Base-by-base conservation (phyloP, 2,113 vertebrate genomes). In the Hippopotamus amphibius region DNA sequence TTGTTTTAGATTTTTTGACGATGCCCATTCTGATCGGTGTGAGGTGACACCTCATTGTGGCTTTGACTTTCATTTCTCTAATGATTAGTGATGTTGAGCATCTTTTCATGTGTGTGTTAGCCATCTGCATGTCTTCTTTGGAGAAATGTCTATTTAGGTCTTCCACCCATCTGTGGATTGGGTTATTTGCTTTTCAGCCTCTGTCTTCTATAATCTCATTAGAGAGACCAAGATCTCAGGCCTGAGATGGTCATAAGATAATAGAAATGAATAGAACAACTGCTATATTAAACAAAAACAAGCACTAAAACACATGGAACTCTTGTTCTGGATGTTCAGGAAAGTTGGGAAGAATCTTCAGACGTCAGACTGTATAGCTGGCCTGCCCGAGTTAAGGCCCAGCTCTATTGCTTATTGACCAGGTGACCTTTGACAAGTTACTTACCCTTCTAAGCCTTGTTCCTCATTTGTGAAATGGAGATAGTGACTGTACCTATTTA, bases 391-490 rank as follows among this genome's bases (percentile, higher is more conserved):
- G 13, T 96, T 68, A 55, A 77, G 77, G 50, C 43, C n/a, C 16
- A 63, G 3, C 4, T 89, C 37, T 41, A 16, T 48, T 79, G 14
- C 24, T 84, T 95, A 33, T 15, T 71, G 81, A 71, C 55, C 12
- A 12, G 5, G 8, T 91, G 33, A 91, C 2, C 50, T 82, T 61
- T 22, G 24, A 61, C 41, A 77, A 88, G 28, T 92, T 94, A 59
- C 43, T 48, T 69, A 55, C 33, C 57, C 53, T 88, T 69, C 15
- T 57, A 33, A 79, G 41, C 5, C 48, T 76, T 65, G 28, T 81
- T 91, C 59, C 46, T 81, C 11, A 65, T 63, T 63, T 84, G 48
- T 63, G 79, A 96, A 85, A 71, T 85, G 43, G n/a, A 88, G 61
- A 37, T 28, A 41, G 21, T 68, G 53, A 43, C 57, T 68, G 57